Evolutionary conservation across 1,140 invertebrate genomes (phyloP).

Genomic region (Neuroterus valhalla): DNA sequence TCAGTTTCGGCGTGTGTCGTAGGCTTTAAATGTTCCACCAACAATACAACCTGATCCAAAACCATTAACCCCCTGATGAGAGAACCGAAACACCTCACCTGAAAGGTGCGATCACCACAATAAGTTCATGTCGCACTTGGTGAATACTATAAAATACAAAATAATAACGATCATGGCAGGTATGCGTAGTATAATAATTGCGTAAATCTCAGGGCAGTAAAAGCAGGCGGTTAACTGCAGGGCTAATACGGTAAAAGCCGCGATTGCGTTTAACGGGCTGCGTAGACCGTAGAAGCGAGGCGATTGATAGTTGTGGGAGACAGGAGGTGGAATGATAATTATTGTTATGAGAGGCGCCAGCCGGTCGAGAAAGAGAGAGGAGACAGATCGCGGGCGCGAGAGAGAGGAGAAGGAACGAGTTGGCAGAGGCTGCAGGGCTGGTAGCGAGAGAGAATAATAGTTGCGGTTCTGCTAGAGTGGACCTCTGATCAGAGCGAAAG

Average conservation of each 20-base stretch:
- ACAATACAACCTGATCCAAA: no score
- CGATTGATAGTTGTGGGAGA: constrained; percentile 49
- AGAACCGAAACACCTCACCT: no score
- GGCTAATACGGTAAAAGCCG: constrained; percentile 38
- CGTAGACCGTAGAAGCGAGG: constrained; percentile 15
- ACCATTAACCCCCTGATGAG: no score
- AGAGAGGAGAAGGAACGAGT: constrained; percentile 45
- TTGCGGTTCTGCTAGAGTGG: constrained; percentile 33
- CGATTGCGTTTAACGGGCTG: constrained; percentile 36
- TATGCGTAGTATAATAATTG: not conserved
- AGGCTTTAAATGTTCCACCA: no score
- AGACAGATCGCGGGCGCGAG: constrained; percentile 36
- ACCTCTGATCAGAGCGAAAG: constrained; percentile 39
- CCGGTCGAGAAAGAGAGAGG: constrained; percentile 55
- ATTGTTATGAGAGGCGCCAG: constrained; percentile 68
- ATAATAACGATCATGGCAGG: not conserved
- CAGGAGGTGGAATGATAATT: constrained; percentile 64
- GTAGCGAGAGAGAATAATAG: constrained; percentile 34
- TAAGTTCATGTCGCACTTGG: not conserved
- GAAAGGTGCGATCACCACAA: not conserved
- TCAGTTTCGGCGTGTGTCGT: no score
- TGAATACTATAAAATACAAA: not conserved
- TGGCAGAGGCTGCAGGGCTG: constrained; percentile 41
- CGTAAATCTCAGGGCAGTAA: constrained; percentile 7
- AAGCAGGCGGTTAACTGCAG: constrained; percentile 10